Base-by-base conservation (phyloP, 2,797 vertebrate genomes). In the Epinephelus malabaricus region DNA sequence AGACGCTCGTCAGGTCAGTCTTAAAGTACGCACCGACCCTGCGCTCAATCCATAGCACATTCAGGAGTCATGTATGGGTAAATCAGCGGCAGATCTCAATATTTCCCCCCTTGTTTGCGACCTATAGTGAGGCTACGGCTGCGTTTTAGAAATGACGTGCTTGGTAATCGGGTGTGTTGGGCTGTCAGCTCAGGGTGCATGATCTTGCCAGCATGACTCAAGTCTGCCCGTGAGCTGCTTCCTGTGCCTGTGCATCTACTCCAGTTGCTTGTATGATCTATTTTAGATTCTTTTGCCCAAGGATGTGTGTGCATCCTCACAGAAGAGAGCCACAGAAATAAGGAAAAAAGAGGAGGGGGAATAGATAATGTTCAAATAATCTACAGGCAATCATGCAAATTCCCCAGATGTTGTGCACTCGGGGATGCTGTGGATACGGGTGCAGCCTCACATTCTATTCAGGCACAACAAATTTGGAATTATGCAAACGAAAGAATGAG, bases 151-250 rank as follows among this genome's bases (percentile, higher is more conserved):
- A 89, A 90, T 93, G 92, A 93, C 89, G 64, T 93, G 89, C 89
- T 90, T 65, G 80, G 87, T 93, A 95, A 94, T 93, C 82, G 91
- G 91, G 90, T 91, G 91, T 79, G 93, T 92, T 92, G 85, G 82
- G 87, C 92, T 94, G 93, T 95, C 92, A 92, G 92, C 89, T 92
- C 87, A 84, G 93, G 92, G 92, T 91, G 92, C 92, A 91, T 92
- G 92, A 94, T 95, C 94, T 94, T 94, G 94, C 94, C 94, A 94
- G 92, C 93, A 93, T 96, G 94, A 95, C 94, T 96, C 94, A 95
- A 95, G 93, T 94, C 90, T 95, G 94, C 94, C 93, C 92, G 89
- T 94, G 91, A 95, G 93, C 94, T 85, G 88, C 92, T 92, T 91
- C 92, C 92, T 90, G 89, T 86, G 91, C 92, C 91, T 92, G 91